These are phyloP conservation scores for Diplosoma virens DNA, from an alignment of 23 tunicate species.

Conservation along the genomic window DNA sequence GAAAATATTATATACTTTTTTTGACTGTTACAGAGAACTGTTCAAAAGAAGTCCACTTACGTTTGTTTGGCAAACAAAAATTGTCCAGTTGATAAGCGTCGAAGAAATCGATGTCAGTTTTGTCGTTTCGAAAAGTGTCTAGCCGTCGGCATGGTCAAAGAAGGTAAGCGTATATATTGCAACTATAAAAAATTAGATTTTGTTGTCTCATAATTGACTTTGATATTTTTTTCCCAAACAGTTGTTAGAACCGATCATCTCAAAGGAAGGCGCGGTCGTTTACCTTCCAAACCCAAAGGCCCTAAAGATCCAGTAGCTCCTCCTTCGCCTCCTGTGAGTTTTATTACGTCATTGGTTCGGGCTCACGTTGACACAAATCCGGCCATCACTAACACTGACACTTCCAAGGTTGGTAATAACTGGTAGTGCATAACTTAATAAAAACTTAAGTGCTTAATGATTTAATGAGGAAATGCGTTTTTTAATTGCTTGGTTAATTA, in stretches of 20 bases:
- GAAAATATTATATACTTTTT: background rate
- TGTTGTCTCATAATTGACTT: background rate
- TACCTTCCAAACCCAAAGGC: constrained; percentile 98
- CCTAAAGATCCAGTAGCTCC: constrained; percentile 99
- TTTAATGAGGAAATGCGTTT: too few species aligned
- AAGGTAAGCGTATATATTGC: constrained; percentile 86
- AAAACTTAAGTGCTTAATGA: too few species aligned
- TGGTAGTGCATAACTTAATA: too few species aligned
- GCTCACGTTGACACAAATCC: constrained; percentile 96
- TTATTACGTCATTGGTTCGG: constrained; percentile 85
- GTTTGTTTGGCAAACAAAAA: constrained; percentile 97
- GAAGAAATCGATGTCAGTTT: constrained; percentile 97
- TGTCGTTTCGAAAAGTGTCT: constrained; percentile 98
- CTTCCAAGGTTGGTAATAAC: constrained; percentile 53
- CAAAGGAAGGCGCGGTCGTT: constrained; percentile 91
- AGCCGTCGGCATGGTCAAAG: constrained; percentile 99
- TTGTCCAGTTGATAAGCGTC: constrained; percentile 91
- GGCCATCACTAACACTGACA: constrained; percentile 84
- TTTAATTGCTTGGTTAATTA: too few species aligned
- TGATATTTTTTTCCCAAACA: constrained; percentile 3
- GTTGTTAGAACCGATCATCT: constrained; percentile 98
- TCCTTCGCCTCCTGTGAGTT: constrained; percentile 93
- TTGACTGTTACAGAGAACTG: constrained; percentile 78
- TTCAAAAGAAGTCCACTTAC: constrained; percentile 95
- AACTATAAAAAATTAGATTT: background rate